Evolutionary conservation across 2,797 vertebrate genomes (phyloP).

Genomic region (Gymnothorax reevesii): DNA sequence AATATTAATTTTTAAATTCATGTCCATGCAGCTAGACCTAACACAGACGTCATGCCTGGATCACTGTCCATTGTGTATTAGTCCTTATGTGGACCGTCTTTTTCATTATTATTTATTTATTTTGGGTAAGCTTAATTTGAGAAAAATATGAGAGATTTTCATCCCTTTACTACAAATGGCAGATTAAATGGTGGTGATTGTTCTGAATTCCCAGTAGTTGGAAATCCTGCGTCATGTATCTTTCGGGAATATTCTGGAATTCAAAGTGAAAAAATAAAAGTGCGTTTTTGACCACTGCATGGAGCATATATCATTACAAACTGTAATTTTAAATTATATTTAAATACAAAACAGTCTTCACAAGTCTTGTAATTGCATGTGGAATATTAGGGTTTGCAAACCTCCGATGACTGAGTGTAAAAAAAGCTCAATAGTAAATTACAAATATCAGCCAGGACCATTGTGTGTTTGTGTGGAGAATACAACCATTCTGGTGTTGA

Average conservation of each 20-base stretch:
- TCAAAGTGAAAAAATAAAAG: background rate
- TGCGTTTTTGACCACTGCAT: background rate
- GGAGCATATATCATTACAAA: background rate
- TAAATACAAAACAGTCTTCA: no score
- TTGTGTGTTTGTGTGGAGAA: background rate
- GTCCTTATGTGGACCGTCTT: background rate
- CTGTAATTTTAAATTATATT: no score
- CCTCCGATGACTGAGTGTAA: background rate
- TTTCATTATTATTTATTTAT: background rate
- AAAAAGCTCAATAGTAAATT: background rate
- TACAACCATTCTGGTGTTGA: background rate
- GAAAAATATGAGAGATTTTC: background rate
- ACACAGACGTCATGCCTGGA: constrained; percentile 21
- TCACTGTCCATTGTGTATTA: background rate
- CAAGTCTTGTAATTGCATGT: background rate
- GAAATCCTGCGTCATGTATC: background rate
- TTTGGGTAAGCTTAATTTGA: background rate
- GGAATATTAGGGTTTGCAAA: background rate
- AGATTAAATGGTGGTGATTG: background rate
- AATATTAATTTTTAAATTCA: constrained; percentile 74
- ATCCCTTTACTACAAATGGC: background rate
- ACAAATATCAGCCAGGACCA: background rate
- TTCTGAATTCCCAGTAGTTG: background rate
- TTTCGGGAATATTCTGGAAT: background rate
- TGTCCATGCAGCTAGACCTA: constrained; percentile 65